Conservation (phyloP, 2,888 invertebrate species). For the Sesia bembeciformis region DNA sequence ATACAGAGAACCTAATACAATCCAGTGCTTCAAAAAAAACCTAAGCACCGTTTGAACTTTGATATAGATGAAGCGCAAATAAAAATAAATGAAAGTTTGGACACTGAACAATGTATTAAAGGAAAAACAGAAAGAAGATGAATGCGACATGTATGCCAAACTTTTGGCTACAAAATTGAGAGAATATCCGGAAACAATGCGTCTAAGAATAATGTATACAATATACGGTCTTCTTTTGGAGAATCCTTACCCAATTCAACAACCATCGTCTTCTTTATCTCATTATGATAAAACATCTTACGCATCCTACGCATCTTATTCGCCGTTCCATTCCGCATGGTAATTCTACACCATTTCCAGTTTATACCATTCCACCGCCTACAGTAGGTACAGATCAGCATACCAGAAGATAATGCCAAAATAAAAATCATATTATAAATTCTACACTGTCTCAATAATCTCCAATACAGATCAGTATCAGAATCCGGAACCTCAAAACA, state of each 20-base stretch:
- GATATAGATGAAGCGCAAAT: neutral
- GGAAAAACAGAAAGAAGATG: neutral
- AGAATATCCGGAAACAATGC: neutral
- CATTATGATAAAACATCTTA: no score
- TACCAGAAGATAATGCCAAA: neutral
- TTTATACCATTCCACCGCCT: neutral
- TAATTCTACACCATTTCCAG: neutral
- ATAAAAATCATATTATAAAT: no score
- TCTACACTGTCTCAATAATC: neutral
- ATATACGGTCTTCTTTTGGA: neutral
- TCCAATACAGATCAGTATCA: neutral
- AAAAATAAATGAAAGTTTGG: neutral
- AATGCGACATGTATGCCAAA: neutral
- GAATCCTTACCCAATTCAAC: neutral
- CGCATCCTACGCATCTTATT: neutral
- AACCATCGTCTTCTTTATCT: neutral
- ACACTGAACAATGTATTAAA: neutral
- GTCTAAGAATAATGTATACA: neutral
- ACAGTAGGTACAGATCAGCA: neutral
- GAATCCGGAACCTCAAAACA: neutral
- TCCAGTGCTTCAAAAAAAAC: no score
- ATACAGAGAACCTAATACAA: neutral
- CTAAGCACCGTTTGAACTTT: neutral
- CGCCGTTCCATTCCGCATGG: neutral
- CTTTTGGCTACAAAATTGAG: neutral